These are phyloP conservation scores for Amphimallon solstitiale DNA, from an alignment of 2,888 invertebrate species.

Conservation along the genomic window DNA sequence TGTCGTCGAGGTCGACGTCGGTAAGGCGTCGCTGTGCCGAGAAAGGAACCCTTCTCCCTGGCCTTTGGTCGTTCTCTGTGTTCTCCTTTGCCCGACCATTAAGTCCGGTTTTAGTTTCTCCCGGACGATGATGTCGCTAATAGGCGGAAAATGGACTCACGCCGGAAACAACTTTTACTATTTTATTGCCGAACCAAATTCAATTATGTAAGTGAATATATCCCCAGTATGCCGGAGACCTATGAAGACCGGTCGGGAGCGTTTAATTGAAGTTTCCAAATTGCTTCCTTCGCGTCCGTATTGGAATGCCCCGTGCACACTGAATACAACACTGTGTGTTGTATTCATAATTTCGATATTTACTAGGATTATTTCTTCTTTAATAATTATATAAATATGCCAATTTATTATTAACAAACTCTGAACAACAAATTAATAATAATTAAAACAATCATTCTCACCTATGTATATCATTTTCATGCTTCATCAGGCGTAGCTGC, in stretches of 20 bases:
- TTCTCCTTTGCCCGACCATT: conserved; percentile 6
- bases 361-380: no score
- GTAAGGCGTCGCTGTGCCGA: no score
- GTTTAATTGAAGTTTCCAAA: conserved; percentile 39
- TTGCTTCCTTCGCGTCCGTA: conserved; percentile 25
- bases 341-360: no score
- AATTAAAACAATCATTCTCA: no score
- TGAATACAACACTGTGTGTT: no score
- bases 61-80: conserved; percentile 42
- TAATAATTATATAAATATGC: no score
- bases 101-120: conserved; percentile 40
- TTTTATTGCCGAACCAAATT: conserved; percentile 34
- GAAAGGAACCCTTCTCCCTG: conserved; percentile 38
- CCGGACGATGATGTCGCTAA: conserved; percentile 48
- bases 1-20: no score
- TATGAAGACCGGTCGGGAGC: background rate
- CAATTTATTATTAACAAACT: no score
- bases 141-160: conserved; percentile 53
- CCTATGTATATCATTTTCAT: no score
- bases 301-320: no score
- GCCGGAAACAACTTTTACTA: conserved; percentile 39
- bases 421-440: no score
- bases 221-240: background rate
- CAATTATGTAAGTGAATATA: conserved; percentile 24
- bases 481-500: no score